Percentiles rank a stretch among this genome's conserved stretches.
phyloP scores from a whole-genome alignment of 2,888 invertebrate species.

The Thysanoteuthis rhombus region DNA sequence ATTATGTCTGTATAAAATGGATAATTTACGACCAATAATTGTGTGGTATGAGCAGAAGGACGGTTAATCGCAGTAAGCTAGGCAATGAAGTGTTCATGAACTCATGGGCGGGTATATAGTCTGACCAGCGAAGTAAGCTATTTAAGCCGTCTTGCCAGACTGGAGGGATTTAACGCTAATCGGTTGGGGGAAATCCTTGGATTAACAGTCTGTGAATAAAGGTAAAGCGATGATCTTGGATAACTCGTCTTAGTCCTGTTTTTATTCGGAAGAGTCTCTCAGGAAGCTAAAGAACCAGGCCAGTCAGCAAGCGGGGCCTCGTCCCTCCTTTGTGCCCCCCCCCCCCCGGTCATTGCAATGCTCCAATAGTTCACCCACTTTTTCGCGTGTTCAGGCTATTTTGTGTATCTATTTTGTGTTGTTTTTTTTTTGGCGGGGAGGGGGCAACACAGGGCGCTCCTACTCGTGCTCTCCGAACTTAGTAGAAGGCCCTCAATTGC shows the following conservation, averaged over 20 bases:
- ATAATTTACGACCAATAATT: too few relatives aligned
- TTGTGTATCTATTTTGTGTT: too few relatives aligned
- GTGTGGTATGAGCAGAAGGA: too few relatives aligned
- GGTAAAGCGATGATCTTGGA: neutral
- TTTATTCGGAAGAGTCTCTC: neutral
- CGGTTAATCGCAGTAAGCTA: neutral
- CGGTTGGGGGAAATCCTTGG: neutral
- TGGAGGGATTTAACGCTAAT: neutral
- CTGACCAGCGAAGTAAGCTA: neutral
- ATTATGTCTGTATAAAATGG: too few relatives aligned
- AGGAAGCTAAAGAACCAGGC: neutral
- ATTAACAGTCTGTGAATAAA: neutral
- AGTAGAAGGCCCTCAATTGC: too few relatives aligned
- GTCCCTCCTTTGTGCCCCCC: neutral
- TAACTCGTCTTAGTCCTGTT: neutral
- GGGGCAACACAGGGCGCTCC: too few relatives aligned
- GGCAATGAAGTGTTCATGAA: neutral
- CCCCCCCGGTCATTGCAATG: too few relatives aligned
- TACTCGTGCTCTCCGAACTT: too few relatives aligned
- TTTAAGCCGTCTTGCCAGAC: neutral
- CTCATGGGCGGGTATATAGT: neutral
- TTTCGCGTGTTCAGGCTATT: too few relatives aligned
- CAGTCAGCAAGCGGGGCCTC: too few relatives aligned
- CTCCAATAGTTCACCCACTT: too few relatives aligned
- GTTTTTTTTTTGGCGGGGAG: too few relatives aligned